Percentiles rank a stretch among this genome's conserved stretches.
phyloP scores from a whole-genome alignment of 2,888 invertebrate genomes.

The Ethmia dodecea region DNA sequence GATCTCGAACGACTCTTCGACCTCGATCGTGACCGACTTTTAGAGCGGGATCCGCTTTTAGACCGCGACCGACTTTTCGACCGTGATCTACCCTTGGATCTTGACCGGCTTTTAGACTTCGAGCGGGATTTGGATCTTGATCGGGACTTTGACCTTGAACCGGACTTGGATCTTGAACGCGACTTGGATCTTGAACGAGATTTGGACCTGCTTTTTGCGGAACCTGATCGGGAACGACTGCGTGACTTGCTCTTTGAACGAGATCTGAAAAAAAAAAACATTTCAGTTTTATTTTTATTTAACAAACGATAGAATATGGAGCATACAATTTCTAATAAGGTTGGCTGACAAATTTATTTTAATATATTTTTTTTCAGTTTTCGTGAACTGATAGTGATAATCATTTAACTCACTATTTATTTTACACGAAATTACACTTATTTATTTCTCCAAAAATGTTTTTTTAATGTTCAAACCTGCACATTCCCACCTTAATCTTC shows the following conservation, averaged over 20 bases:
- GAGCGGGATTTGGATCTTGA: slow-evolving; percentile 49
- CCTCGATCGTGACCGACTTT: slow-evolving; percentile 41
- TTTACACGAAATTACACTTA: no score
- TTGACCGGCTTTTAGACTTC: slow-evolving; percentile 32
- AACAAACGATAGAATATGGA: no score
- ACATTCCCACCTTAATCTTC: no score
- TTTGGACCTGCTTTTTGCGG: slow-evolving; percentile 31
- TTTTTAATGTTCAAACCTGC: no score
- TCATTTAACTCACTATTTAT: no score
- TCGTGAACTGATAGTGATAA: no score
- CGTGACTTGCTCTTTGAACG: slow-evolving; percentile 39
- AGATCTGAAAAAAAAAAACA: slow-evolving; percentile 22
- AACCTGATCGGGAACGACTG: slow-evolving; percentile 46
- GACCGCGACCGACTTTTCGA: slow-evolving; percentile 39
- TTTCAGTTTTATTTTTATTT: no score
- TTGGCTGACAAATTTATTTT: no score
- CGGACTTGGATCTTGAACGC: slow-evolving; percentile 31
- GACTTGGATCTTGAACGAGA: slow-evolving; percentile 46
- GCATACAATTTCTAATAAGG: no score
- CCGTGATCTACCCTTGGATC: slow-evolving; percentile 44
- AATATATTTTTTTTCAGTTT: no score
- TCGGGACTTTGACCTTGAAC: slow-evolving; percentile 32
- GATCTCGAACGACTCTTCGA: slow-evolving; percentile 55
- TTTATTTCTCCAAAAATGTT: no score
- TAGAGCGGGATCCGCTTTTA: slow-evolving; percentile 44